Evolutionary conservation across 1,140 invertebrate genomes (phyloP).

Genomic region (Microplitis demolitor): DNA sequence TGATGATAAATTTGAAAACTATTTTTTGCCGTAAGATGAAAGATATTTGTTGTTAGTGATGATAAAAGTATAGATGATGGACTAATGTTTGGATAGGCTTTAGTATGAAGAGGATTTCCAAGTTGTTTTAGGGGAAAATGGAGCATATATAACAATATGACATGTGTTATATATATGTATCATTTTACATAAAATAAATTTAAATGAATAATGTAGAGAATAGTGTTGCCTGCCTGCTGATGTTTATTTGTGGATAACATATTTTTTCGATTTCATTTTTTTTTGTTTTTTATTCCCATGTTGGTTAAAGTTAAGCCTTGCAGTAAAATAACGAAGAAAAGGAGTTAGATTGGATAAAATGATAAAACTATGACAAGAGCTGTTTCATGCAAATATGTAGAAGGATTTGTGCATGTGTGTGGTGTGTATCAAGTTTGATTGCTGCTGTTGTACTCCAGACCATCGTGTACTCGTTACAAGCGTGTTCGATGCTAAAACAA

Average conservation of each 20-base stretch:
- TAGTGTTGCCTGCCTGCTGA: too few relatives aligned
- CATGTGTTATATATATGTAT: too few relatives aligned
- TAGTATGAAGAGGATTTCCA: not conserved
- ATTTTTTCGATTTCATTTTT: not conserved
- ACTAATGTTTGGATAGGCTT: not conserved
- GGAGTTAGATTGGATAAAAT: slow-evolving; percentile 9
- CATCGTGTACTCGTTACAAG: not conserved
- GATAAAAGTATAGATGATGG: not conserved
- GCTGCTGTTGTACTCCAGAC: slow-evolving; percentile 12
- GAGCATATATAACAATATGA: not conserved
- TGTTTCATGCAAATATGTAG: slow-evolving; percentile 20
- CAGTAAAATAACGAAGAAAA: not conserved
- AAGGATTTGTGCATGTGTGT: not conserved
- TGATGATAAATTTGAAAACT: too few relatives aligned
- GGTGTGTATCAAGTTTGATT: slow-evolving; percentile 14
- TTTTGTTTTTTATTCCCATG: not conserved
- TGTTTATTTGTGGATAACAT: not conserved
- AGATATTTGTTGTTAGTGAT: not conserved
- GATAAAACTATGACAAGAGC: slow-evolving; percentile 21
- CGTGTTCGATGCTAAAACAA: not conserved
- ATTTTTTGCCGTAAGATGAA: too few relatives aligned
- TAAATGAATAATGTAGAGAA: too few relatives aligned
- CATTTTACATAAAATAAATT: too few relatives aligned
- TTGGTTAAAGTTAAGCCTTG: not conserved
- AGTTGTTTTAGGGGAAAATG: not conserved